Percentiles rank a stretch among this genome's conserved stretches.
These are phyloP conservation scores for Oryctolagus cuniculus DNA, from an alignment of 2,113 vertebrate species.

Conservation along the genomic window mOryCun1.1 NC_091439.1:63107001-63107500, in stretches of 20 bases:
- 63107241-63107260: neutral
- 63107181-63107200: no score
- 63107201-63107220: no score
- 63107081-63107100: no score
- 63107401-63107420: neutral
- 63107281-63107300: neutral
- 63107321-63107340: neutral
- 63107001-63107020: no score
- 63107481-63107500: neutral
- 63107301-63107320: neutral
- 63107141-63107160: no score
- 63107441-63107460: neutral
- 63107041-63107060: no score
- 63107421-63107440: neutral
- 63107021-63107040: no score
- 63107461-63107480: neutral
- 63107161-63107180: no score
- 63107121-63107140: no score
- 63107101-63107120: no score
- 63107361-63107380: neutral
- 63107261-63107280: neutral
- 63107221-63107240: neutral
- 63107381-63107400: neutral
- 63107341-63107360: neutral
- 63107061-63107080: no score